Evolutionary conservation across 2,888 invertebrate genomes (phyloP).

Genomic region (Drosophila antonietae): DNA sequence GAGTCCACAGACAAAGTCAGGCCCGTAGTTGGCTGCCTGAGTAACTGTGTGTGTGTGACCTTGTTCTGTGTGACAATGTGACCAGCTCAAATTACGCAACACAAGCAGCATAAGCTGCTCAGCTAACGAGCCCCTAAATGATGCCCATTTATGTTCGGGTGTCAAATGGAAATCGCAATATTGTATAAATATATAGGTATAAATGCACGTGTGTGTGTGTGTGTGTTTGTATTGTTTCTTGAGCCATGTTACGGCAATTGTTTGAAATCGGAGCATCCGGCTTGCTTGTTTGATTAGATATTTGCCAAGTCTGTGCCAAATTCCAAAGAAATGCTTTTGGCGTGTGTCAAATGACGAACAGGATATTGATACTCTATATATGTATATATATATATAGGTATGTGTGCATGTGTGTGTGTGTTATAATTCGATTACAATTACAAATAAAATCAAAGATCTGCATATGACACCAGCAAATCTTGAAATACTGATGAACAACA

Average conservation of each 20-base stretch:
- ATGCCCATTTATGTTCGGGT: constrained; percentile 49
- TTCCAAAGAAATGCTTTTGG: constrained; percentile 56
- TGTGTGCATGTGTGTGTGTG: not conserved
- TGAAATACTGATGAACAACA: constrained; percentile 20
- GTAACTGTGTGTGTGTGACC: constrained; percentile 21
- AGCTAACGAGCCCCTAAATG: constrained; percentile 57
- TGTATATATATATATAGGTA: not conserved
- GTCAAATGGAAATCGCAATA: constrained; percentile 75
- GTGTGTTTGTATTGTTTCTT: constrained; percentile 27
- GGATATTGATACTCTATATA: constrained; percentile 26
- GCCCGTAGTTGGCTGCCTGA: constrained; percentile 4
- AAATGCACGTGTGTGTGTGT: not conserved
- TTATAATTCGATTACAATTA: constrained; percentile 43
- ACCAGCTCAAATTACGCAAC: constrained; percentile 62
- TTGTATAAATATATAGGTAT: constrained; percentile 59
- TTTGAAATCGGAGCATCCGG: constrained; percentile 74
- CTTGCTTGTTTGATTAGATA: constrained; percentile 23
- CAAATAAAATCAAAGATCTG: constrained; percentile 53
- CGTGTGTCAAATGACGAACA: constrained; percentile 64
- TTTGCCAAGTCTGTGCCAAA: constrained; percentile 25
- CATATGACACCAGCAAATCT: constrained; percentile 59
- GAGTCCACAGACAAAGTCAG: constrained; percentile 62
- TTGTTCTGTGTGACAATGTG: constrained; percentile 50
- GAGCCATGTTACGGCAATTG: constrained; percentile 54
- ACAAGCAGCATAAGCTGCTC: constrained; percentile 40